Base-by-base conservation (phyloP, 2,797 vertebrate species). In the Apogon hyalosoma region DNA sequence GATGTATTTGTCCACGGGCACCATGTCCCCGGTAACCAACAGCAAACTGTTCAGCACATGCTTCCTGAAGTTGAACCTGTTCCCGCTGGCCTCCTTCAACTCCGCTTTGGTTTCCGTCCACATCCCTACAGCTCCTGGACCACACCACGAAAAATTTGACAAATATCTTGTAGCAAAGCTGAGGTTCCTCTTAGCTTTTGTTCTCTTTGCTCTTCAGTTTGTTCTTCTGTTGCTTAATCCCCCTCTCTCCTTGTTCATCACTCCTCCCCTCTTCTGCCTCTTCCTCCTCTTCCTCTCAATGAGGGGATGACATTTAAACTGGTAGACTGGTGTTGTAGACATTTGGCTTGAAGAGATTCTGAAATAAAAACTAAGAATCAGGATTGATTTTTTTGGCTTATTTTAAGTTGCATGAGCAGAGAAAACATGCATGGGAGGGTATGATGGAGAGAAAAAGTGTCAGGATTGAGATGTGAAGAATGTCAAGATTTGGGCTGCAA, bases 21-120 rank as follows among this genome's bases (percentile, higher is more conserved):
- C 47, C 92, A 94, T 92, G 76, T 93, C 92, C 12, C 93, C 93
- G 1, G 81, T 90, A 24, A 67, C 92, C 63, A 79, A 66, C 39
- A 90, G 77, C 55, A 93, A n/a, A 49, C 52, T 2, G 7, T 72
- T 56, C 7, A 80, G 14, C 33, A 84, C 51, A 6, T 66, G 60
- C 7, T 11, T 60, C 4, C 50, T 19, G 14, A 67, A 31, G 54
- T 74, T 72, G 69, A 16, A 36, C 1, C 13, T 38, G 4, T 48
- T 76, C 74, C 68, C 52, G 33, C 63, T 48, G 62, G 57, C 28
- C 55, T 68, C 63, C 77, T 78, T 77, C 42, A 11, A 50, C 15
- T 83, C 82, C 2, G 19, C 1, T 73, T 88, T 80, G 36, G 62
- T 69, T 18, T 85, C 86, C 74, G 57, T 84, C 80, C 82, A 73